Percentiles rank a stretch among this genome's conserved stretches.
Evolutionary conservation across 1,140 invertebrate species (phyloP).

Genomic region (Bombus polaris): DNA sequence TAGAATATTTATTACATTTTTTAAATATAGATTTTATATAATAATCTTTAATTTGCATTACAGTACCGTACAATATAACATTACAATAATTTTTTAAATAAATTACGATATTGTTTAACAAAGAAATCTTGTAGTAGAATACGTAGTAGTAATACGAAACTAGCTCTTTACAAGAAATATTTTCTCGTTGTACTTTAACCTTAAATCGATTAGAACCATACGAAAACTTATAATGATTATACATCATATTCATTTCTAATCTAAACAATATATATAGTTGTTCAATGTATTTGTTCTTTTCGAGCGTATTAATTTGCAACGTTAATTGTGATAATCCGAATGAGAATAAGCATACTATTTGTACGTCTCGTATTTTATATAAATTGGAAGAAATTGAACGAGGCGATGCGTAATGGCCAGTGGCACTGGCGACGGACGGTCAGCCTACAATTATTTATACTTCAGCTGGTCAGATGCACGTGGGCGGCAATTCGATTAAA

Average conservation of each 20-base stretch:
- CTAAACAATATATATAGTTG: too few relatives aligned
- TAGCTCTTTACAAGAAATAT: too few relatives aligned
- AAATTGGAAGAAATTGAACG: constrained; percentile 43
- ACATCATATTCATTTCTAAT: too few relatives aligned
- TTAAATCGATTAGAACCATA: not conserved
- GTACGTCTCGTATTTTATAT: constrained; percentile 2
- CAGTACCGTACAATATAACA: too few relatives aligned
- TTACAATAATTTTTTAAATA: too few relatives aligned
- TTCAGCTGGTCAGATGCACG: constrained; percentile 14
- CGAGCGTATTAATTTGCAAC: not conserved
- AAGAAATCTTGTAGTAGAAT: too few relatives aligned
- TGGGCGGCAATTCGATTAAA: constrained; percentile 43
- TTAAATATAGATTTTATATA: too few relatives aligned
- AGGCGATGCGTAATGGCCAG: constrained; percentile 19
- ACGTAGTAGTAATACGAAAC: too few relatives aligned
- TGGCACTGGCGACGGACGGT: not conserved
- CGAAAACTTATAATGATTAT: too few relatives aligned
- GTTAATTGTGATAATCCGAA: not conserved
- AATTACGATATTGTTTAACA: too few relatives aligned
- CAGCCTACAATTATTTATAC: constrained; percentile 51
- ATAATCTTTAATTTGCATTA: too few relatives aligned
- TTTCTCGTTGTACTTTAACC: too few relatives aligned
- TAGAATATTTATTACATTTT: not conserved
- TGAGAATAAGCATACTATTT: not conserved
- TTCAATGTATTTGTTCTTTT: not conserved